Base-by-base conservation (phyloP, 2,888 invertebrate genomes). In the Salpingus planirostris region DNA sequence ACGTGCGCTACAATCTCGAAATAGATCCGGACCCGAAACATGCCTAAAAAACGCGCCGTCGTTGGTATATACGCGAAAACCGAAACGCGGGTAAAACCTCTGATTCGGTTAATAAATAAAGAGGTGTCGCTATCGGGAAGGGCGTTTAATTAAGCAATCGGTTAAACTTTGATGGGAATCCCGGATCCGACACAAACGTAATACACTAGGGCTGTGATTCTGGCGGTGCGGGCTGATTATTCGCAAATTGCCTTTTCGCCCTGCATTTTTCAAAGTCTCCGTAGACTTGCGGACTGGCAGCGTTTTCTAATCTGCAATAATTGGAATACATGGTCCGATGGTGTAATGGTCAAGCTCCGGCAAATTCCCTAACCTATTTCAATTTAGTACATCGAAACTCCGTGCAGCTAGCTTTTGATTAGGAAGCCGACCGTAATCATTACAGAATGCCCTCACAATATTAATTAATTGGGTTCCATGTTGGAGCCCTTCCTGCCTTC, bases 141-240 rank as follows among this genome's bases (percentile, higher is more conserved):
- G 36, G 33, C 35, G 43, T 43, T 43, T 43, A 47, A 47, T 47
- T 47, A 45, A 45, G 42, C 42, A 43, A 47, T 47, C 44, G 40
- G 42, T 45, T 43, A 36, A 38, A 43, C 40, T 42, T 43, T 40
- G 44, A 40, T 37, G 44, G 39, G 38, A 40, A 39, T 43, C 43
- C 44, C 43, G 44, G 44, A 44, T 44, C 46, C 44, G 46, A 44
- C 44, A 44, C 39, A 36, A 42, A 36, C 42, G 39, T 39, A 39
- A 39, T 36, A 34, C n/a, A n/a, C n/a, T n/a, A n/a, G n/a, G n/a
- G n/a, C n/a, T n/a, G n/a, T n/a, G n/a, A n/a, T n/a, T n/a, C n/a
- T n/a, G n/a, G n/a, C n/a, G n/a, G n/a, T n/a, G n/a, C n/a, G n/a
- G n/a, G n/a, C n/a, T n/a, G n/a, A n/a, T n/a, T n/a, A n/a, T n/a